Evolutionary conservation across 2,113 vertebrate genomes (phyloP).

Genomic region (Catharus bicknelli): DNA sequence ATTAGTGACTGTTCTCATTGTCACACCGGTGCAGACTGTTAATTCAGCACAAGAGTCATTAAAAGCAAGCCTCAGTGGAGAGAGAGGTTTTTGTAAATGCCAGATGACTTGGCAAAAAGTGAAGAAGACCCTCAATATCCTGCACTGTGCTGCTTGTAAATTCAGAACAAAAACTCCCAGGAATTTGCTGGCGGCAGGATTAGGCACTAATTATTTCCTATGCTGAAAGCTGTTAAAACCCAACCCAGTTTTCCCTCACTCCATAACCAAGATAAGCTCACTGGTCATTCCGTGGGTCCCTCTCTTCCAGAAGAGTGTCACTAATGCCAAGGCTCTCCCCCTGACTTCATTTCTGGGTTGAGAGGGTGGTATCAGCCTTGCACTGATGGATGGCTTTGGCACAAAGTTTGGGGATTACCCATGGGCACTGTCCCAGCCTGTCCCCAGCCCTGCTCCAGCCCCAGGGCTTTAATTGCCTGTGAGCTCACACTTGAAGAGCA

Average conservation of each 20-base stretch:
- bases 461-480: neutral
- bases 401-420: neutral
- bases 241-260: neutral
- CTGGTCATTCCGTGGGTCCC: too few relatives aligned
- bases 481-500: neutral
- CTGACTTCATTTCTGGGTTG: neutral
- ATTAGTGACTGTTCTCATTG: conserved; percentile 39
- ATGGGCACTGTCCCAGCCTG: neutral
- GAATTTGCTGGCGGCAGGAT: neutral
- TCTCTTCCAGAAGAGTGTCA: neutral
- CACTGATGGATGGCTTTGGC: neutral
- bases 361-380: neutral
- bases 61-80: conserved; percentile 26
- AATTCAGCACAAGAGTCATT: conserved; percentile 60
- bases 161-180: neutral
- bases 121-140: conserved; percentile 3
- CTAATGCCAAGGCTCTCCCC: neutral
- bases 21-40: conserved; percentile 43
- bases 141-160: neutral
- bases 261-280: neutral
- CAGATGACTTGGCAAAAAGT: conserved; percentile 35
- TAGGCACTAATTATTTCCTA: neutral
- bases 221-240: neutral
- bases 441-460: neutral
- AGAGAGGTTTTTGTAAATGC: neutral